Percentiles rank a stretch among this genome's conserved stretches.
phyloP scores from a whole-genome alignment of 1,140 invertebrate species.

The Trypoxylus dichotomus region DNA sequence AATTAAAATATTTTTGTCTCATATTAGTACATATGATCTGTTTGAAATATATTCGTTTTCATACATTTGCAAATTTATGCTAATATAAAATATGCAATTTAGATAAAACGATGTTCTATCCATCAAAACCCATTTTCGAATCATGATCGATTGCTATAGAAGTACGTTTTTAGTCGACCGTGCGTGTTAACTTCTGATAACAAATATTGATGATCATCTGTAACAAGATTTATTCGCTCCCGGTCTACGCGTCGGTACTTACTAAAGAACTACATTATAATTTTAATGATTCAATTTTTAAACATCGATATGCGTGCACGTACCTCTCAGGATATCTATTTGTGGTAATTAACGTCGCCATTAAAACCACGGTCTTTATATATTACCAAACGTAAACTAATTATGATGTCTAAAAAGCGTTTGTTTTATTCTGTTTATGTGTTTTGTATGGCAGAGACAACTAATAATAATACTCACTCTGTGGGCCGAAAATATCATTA shows the following conservation, averaged over 20 bases:
- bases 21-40: neutral
- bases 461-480: neutral
- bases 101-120: neutral
- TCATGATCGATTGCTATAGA: neutral
- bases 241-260: neutral
- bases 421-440: neutral
- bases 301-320: neutral
- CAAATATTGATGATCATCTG: constrained; percentile 7
- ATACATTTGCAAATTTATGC: constrained; percentile 9
- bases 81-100: neutral
- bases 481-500: constrained; percentile 2
- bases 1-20: neutral
- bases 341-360: constrained; percentile 9
- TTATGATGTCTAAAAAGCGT: neutral
- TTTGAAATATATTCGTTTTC: neutral
- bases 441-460: neutral
- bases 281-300: constrained; percentile 21
- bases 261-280: neutral
- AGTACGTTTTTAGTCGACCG: neutral
- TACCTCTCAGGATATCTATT: neutral
- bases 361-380: constrained; percentile 1
- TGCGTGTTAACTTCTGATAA: neutral
- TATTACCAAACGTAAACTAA: constrained; percentile 16
- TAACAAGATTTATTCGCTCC: neutral
- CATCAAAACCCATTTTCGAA: neutral